Percentiles rank a stretch among this genome's conserved stretches.
Evolutionary conservation across 1,140 invertebrate genomes (phyloP).

Genomic region (Brachionus rubens): DNA sequence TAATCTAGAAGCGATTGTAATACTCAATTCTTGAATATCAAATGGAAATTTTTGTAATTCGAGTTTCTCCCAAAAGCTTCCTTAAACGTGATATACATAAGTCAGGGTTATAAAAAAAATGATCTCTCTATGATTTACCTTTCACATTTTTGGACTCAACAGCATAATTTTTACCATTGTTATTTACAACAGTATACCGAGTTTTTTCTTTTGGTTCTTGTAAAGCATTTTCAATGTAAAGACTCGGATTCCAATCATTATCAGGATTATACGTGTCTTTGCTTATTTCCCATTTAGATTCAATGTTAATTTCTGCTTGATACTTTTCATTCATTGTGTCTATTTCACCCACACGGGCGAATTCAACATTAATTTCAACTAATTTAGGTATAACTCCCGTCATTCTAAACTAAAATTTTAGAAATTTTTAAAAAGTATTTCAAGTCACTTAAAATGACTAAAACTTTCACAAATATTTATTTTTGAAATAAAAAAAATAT

Average conservation of each 20-base stretch:
- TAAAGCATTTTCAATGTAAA: slow-evolving; percentile 38
- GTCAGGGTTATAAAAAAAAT: neutral
- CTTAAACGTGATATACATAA: neutral
- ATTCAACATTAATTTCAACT: slow-evolving; percentile 15
- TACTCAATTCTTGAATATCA: slow-evolving; percentile 36
- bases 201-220: neutral
- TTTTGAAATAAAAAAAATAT: too few relatives aligned
- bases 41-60: slow-evolving; percentile 43
- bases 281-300: neutral
- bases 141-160: neutral
- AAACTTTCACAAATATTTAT: too few relatives aligned
- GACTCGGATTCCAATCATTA: slow-evolving; percentile 23
- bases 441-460: too few relatives aligned
- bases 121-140: neutral
- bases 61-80: slow-evolving; percentile 38
- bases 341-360: slow-evolving; percentile 5
- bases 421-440: too few relatives aligned
- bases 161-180: neutral
- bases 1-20: neutral
- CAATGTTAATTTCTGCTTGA: slow-evolving; percentile 35
- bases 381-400: too few relatives aligned
- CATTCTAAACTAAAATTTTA: too few relatives aligned
- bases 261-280: slow-evolving; percentile 9
- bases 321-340: slow-evolving; percentile 36
- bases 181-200: neutral